Base-by-base conservation (phyloP, 92 coral and sea anemone species). In the Parazoanthus swiftii region DNA sequence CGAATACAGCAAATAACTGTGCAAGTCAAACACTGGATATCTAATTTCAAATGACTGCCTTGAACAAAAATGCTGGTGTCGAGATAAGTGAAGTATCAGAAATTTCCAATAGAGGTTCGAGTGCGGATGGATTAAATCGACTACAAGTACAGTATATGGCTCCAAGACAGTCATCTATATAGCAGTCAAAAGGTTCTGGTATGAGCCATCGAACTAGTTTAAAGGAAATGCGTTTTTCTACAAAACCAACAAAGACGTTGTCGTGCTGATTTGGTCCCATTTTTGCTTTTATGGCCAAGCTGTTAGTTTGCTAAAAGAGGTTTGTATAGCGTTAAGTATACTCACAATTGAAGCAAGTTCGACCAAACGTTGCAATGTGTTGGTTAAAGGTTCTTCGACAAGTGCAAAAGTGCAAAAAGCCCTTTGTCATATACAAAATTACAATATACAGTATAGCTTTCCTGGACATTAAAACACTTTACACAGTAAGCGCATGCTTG, bases 391-490 rank as follows among this genome's bases (percentile, higher is more conserved):
- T 73, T 90, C 84, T 21, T 73, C 42, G 33, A 71, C 78, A 43
- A 20, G 33, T 29, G 33, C 33, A 29, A 29, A 29, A 90, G 85
- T 42, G 92, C 90, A 23, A 80, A 85, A 20, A 90, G 85, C 25
- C 92, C 89, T 36, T 56, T 78, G 46, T 85, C 89, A 59, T 86
- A 59, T 86, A 78, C 11, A 89, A 89, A 58, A 90, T 90, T 65
- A 89, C 92, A 67, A 89, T 85, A 79, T 89, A 85, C 37, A 84
- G 43, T 48, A 79, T 81, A 20, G 86, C 33, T 50, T 35, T 11
- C 86, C 86, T 11, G 86, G 70, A 81, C 54, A 81, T 3, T 36
- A 35, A 81, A 81, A 8, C 54, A 79, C 13, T 81, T 35, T 81
- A 50, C 51, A 81, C 54, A 35, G 15, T 43, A 51, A 81, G 23